Percentiles rank a stretch among this genome's conserved stretches.
Evolutionary conservation across 92 coral and sea anemone genomes (phyloP).

Genomic region (Actinernus sp.): DNA sequence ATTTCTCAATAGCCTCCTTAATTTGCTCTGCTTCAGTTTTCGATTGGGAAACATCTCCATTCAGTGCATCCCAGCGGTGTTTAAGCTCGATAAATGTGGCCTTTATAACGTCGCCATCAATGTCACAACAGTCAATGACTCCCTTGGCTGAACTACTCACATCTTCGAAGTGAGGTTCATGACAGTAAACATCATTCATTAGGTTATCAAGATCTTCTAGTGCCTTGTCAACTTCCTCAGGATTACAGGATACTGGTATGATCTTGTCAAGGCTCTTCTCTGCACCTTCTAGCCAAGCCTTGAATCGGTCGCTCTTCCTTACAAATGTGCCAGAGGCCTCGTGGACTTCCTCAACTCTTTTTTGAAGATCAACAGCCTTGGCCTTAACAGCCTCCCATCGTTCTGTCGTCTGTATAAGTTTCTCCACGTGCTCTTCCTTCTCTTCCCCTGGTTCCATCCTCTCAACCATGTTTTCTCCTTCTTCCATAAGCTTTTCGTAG

Average conservation of each 20-base stretch:
- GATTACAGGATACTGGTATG: slow-evolving; percentile 63
- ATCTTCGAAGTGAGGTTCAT: slow-evolving; percentile 67
- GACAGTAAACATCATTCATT: slow-evolving; percentile 70
- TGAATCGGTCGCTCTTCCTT: slow-evolving; percentile 68
- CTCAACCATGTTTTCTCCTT: slow-evolving; percentile 78
- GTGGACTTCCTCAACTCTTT: slow-evolving; percentile 72
- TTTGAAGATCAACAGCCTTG: slow-evolving; percentile 70
- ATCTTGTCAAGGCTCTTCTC: slow-evolving; percentile 80
- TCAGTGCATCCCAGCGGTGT: slow-evolving; percentile 84
- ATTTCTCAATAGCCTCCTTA: slow-evolving; percentile 84
- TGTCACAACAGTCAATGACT: slow-evolving; percentile 61
- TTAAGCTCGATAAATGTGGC: slow-evolving; percentile 84
- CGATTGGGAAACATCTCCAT: slow-evolving; percentile 50
- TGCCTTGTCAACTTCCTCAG: slow-evolving; percentile 67
- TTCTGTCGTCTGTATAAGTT: slow-evolving; percentile 73
- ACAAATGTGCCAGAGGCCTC: slow-evolving; percentile 84
- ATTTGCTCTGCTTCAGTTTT: slow-evolving; percentile 69
- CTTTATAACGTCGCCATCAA: slow-evolving; percentile 85
- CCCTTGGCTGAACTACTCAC: slow-evolving; percentile 60
- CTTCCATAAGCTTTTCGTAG: slow-evolving; percentile 88
- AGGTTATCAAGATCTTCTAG: slow-evolving; percentile 57
- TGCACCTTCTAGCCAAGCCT: slow-evolving; percentile 86
- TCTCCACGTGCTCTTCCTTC: slow-evolving; percentile 70
- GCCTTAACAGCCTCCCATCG: slow-evolving; percentile 84
- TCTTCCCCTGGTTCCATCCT: slow-evolving; percentile 89